Evolutionary conservation across 2,888 invertebrate species (phyloP).

Genomic region (Calameuta filiformis): DNA sequence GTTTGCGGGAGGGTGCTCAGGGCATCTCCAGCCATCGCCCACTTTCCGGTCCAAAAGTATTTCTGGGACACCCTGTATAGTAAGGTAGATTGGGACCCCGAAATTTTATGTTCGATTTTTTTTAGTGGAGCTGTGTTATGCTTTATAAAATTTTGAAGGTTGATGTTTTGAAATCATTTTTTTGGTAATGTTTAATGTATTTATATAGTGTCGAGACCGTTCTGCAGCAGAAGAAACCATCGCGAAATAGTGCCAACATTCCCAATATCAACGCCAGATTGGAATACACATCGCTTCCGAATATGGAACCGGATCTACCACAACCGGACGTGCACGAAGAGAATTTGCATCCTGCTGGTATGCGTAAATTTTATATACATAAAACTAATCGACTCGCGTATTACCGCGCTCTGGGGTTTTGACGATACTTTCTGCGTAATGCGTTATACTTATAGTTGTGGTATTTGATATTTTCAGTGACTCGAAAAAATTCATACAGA

Average conservation of each 20-base stretch:
- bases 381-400: background rate
- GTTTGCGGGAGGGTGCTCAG: too few species aligned
- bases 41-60: too few species aligned
- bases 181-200: constrained; percentile 7
- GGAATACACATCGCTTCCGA: constrained; percentile 65
- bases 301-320: constrained; percentile 60
- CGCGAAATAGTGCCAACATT: constrained; percentile 52
- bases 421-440: background rate
- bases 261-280: constrained; percentile 61
- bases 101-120: too few species aligned
- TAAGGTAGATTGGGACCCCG: too few species aligned
- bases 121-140: background rate
- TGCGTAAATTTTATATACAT: background rate
- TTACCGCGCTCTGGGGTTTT: background rate
- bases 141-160: background rate
- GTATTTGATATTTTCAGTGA: constrained; percentile 46
- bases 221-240: constrained; percentile 62
- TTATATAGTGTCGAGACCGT: constrained; percentile 62
- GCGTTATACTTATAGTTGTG: constrained; percentile 2
- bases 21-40: too few species aligned
- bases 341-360: constrained; percentile 49
- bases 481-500: constrained; percentile 43
- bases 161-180: background rate
- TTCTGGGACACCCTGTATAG: too few species aligned
- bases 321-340: constrained; percentile 50